Evolutionary conservation across 2,113 vertebrate genomes (phyloP).

Genomic region (Rhynchopsitta pachyrhyncha): DNA sequence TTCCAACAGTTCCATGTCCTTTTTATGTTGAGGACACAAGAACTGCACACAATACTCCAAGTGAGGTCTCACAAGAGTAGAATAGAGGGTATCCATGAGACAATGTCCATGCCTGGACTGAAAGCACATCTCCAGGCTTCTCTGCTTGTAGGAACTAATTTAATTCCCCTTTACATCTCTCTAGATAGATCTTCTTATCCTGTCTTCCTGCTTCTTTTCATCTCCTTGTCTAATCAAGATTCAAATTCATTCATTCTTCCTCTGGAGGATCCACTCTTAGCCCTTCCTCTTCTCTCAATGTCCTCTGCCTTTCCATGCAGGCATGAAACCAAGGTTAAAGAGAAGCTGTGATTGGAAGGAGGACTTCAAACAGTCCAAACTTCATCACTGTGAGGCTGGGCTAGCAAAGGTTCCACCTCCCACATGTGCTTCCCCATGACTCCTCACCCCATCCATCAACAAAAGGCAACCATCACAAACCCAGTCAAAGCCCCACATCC

Average conservation of each 20-base stretch:
- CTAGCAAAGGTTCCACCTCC: neutral
- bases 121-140: neutral
- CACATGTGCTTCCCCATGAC: accelerated
- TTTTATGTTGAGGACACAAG: too few species aligned
- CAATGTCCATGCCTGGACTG: neutral
- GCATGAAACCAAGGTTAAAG: neutral
- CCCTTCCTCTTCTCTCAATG: neutral
- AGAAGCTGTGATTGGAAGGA: accelerated
- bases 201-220: neutral
- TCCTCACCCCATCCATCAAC: neutral
- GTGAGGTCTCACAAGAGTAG: too few species aligned
- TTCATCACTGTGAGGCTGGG: neutral
- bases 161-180: neutral
- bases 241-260: neutral
- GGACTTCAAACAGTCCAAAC: neutral
- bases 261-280: neutral
- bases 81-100: neutral
- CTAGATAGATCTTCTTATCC: neutral
- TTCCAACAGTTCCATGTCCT: too few species aligned
- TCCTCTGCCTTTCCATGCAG: neutral
- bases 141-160: neutral
- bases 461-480: neutral
- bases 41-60: too few species aligned
- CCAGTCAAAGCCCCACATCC: neutral
- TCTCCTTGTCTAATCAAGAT: neutral